Evolutionary conservation across 2,888 invertebrate genomes (phyloP).

Genomic region (Drosophila imparisetae): DNA sequence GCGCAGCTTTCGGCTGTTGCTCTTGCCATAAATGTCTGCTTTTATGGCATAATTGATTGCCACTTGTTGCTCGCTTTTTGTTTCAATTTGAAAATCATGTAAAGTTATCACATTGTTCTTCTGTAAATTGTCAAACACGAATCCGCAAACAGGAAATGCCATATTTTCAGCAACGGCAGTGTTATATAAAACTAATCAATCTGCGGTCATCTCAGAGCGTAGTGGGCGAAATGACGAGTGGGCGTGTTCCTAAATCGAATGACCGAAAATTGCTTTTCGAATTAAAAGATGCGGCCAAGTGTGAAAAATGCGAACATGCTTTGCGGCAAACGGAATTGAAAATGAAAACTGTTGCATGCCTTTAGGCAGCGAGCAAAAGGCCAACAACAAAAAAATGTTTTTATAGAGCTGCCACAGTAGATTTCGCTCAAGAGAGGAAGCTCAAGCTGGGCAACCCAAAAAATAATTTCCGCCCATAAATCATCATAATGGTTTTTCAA

Average conservation of each 20-base stretch:
- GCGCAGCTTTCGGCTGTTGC: slow-evolving; percentile 26
- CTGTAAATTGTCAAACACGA: slow-evolving; percentile 13
- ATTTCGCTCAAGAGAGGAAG: neutral
- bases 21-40: slow-evolving; percentile 19
- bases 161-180: slow-evolving; percentile 25
- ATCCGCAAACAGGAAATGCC: slow-evolving; percentile 12
- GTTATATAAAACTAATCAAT: slow-evolving; percentile 48
- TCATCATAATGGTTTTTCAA: slow-evolving; percentile 70
- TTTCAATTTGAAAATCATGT: neutral
- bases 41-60: slow-evolving; percentile 25
- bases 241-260: slow-evolving; percentile 25
- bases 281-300: slow-evolving; percentile 68
- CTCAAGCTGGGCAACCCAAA: slow-evolving; percentile 30
- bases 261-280: slow-evolving; percentile 64
- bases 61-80: slow-evolving; percentile 51
- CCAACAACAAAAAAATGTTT: slow-evolving; percentile 12
- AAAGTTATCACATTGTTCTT: slow-evolving; percentile 1
- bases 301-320: slow-evolving; percentile 57
- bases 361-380: slow-evolving; percentile 35
- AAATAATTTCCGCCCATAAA: slow-evolving; percentile 79
- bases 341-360: slow-evolving; percentile 73
- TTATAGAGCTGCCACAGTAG: neutral
- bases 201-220: slow-evolving; percentile 26
- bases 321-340: slow-evolving; percentile 50
- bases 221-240: neutral